A percentile compares a stretch with the other conserved stretches of the same genome.
These are phyloP conservation scores for Drosophila hydei DNA, from an alignment of 1,140 invertebrate genomes.

Conservation along the genomic window DNA sequence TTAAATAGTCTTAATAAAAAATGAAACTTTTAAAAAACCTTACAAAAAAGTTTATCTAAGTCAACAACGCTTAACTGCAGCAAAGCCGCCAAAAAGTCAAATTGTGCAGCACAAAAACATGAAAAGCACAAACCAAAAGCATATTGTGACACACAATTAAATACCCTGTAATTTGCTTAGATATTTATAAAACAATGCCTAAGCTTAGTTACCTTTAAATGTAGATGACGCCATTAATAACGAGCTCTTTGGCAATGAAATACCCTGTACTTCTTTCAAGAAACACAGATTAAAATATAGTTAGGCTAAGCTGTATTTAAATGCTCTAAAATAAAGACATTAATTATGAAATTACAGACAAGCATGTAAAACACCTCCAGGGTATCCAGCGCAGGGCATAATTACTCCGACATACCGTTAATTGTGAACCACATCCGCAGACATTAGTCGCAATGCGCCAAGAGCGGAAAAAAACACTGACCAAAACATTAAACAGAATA, in stretches of 20 bases:
- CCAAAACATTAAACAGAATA: conserved; percentile 28
- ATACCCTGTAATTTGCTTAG: conserved; percentile 20
- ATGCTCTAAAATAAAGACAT: too few species aligned
- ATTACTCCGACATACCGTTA: conserved; percentile 33
- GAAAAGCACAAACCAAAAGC: neutral
- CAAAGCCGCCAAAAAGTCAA: conserved; percentile 2
- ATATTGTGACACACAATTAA: neutral
- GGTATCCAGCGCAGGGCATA: conserved; percentile 12
- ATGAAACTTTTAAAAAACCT: neutral
- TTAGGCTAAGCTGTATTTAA: too few species aligned
- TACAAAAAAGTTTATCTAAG: neutral
- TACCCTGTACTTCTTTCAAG: too few species aligned
- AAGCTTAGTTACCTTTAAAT: too few species aligned
- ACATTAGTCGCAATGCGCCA: conserved; percentile 64
- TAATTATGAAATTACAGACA: too few species aligned
- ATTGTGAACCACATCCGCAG: conserved; percentile 49
- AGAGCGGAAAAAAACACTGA: conserved; percentile 32
- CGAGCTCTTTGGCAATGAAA: too few species aligned
- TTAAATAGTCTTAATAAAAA: neutral
- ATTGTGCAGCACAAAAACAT: conserved; percentile 12
- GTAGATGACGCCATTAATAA: too few species aligned
- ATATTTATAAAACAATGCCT: too few species aligned
- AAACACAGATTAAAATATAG: too few species aligned
- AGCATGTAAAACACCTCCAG: conserved; percentile 4
- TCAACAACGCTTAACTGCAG: conserved; percentile 20